phyloP scores from a whole-genome alignment of 2,113 vertebrate genomes.

The Rhinichthys klamathensis region DNA sequence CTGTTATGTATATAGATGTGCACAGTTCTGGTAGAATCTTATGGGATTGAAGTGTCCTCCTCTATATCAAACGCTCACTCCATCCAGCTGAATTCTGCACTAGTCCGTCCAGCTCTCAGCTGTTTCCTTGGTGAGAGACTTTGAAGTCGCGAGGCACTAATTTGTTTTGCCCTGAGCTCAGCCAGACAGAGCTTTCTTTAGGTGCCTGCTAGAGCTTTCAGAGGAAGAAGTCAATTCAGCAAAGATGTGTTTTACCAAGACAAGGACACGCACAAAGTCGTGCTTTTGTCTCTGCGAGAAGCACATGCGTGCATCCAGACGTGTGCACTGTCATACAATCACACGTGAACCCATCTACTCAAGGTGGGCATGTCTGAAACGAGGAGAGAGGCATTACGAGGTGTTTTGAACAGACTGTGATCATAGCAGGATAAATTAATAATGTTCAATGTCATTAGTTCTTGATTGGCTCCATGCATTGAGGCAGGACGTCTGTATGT shows the following conservation, averaged over 20 bases:
- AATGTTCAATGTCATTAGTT: background rate
- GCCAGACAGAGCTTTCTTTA: slow-evolving; percentile 39
- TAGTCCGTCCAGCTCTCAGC: slow-evolving; percentile 10
- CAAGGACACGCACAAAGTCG: slow-evolving; percentile 4
- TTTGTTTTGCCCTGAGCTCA: slow-evolving; percentile 42
- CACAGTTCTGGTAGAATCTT: background rate
- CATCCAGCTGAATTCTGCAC: background rate
- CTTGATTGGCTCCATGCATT: background rate
- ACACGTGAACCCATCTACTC: background rate
- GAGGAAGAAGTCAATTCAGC: slow-evolving; percentile 30
- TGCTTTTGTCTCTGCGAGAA: background rate
- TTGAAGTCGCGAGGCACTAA: slow-evolving; percentile 43
- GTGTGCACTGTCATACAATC: background rate
- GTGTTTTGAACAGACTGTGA: slow-evolving; percentile 8
- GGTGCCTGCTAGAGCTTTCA: slow-evolving; percentile 45
- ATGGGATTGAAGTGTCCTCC: slow-evolving; percentile 2
- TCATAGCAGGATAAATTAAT: background rate
- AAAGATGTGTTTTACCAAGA: slow-evolving; percentile 40
- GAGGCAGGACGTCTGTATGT: background rate
- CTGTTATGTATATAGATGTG: background rate
- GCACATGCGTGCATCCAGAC: background rate
- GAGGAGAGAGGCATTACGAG: background rate
- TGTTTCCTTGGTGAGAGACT: slow-evolving; percentile 40
- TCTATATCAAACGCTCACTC: slow-evolving; percentile 27
- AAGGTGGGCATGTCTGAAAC: background rate